phyloP scores from a whole-genome alignment of 2,888 invertebrate genomes.

The Rhabditophanes sp. region DNA sequence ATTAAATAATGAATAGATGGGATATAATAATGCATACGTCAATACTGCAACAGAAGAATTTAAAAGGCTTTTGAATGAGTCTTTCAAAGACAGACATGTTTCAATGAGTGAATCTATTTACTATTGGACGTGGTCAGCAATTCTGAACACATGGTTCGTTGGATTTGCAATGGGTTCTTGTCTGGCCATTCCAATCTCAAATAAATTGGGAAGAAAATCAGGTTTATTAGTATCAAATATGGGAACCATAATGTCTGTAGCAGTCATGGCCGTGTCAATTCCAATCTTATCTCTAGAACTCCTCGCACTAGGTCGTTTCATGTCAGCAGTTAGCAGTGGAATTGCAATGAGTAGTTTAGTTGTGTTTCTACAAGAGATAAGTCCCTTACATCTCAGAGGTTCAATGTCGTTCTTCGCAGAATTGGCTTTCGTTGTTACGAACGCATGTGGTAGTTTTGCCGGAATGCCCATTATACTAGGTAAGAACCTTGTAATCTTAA shows the following conservation, averaged over 20 bases:
- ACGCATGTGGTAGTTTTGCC: constrained; percentile 25
- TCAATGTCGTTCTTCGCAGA: constrained; percentile 35
- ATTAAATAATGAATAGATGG: constrained; percentile 19
- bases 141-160: constrained; percentile 27
- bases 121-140: constrained; percentile 30
- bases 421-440: constrained; percentile 32
- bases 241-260: constrained; percentile 8
- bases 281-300: constrained; percentile 12
- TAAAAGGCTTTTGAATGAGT: constrained; percentile 13
- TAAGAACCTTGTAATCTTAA: constrained; percentile 15
- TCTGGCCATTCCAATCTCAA: constrained; percentile 22
- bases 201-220: constrained; percentile 31
- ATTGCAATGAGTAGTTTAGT: constrained; percentile 33
- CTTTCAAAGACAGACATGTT: constrained; percentile 5
- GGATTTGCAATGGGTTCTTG: constrained; percentile 28
- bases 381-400: constrained; percentile 25
- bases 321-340: constrained; percentile 25
- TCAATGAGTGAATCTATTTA: constrained; percentile 10
- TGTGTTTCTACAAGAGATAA: constrained; percentile 31
- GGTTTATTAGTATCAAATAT: constrained; percentile 2
- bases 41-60: constrained; percentile 28
- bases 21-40: constrained; percentile 28
- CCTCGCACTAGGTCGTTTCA: constrained; percentile 19
- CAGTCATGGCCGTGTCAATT: constrained; percentile 15
- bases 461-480: constrained; percentile 31